Base-by-base conservation (phyloP, 2,888 invertebrate species). In the Coelogynopora nodosa region DNA sequence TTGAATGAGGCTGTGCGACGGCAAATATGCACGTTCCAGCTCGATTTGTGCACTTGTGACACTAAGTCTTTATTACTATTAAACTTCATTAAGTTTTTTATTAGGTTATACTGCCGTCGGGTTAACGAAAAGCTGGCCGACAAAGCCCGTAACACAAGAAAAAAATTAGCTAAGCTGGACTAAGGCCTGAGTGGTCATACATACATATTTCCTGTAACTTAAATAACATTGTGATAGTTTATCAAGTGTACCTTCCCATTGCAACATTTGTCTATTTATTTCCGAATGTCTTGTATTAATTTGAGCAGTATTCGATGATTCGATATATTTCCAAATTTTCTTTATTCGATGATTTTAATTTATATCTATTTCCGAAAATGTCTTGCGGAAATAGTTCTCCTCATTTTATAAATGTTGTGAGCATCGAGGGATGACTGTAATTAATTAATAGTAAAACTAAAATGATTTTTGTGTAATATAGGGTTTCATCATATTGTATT, bases 321-420 rank as follows among this genome's bases (percentile, higher is more conserved):
- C n/a, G n/a, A n/a, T n/a, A n/a, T n/a, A n/a, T n/a, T n/a, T n/a
- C n/a, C n/a, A n/a, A n/a, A n/a, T n/a, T n/a, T n/a, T n/a, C n/a
- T n/a, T n/a, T n/a, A n/a, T n/a, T n/a, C n/a, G 18, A 74, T 74
- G 74, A 74, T 74, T n/a, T 74, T 74, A 74, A 74, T 74, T n/a
- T 74, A 74, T 74, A 74, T 74, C 74, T 74, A 74, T 74, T 74
- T 74, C 74, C 74, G 23, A 74, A 74, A 74, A 74, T 74, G 74
- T 74, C 5, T 74, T 74, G 74, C 74, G 74, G 27, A 74, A 13
- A 74, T 5, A 49, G 49, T 49, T 49, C 49, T 49, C 49, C 49
- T 49, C 49, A 5, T 49, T 49, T 49, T 49, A 49, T 5, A 49
- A 49, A 49, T 49, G 49, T 49, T 49, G n/a, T n/a, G n/a, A n/a